These are phyloP conservation scores for Furnarius figulus DNA, from an alignment of 2,113 vertebrate genomes.

Conservation along the genomic window DNA sequence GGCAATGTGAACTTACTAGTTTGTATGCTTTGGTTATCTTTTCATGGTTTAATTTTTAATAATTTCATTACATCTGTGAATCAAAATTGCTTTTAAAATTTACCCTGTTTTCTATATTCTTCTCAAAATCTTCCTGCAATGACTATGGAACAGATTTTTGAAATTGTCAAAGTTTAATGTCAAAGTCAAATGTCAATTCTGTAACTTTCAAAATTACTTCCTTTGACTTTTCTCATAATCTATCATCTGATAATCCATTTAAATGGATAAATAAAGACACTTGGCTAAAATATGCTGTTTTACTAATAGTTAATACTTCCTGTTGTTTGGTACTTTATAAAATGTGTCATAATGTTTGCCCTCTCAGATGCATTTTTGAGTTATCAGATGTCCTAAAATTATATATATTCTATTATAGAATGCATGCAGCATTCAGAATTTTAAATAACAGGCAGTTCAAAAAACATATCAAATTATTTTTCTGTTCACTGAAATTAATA, in stretches of 20 bases:
- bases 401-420: not conserved
- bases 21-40: not conserved
- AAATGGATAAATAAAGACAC: not conserved
- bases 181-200: not conserved
- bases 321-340: not conserved
- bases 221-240: not conserved
- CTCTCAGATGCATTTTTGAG: not conserved
- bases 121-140: not conserved
- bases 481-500: not conserved
- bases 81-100: not conserved
- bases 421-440: not conserved
- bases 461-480: not conserved
- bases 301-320: not conserved
- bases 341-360: not conserved
- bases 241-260: not conserved
- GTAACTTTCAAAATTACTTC: not conserved
- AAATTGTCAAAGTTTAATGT: not conserved
- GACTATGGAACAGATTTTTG: not conserved
- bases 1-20: not conserved
- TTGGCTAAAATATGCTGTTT: not conserved
- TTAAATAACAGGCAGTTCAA: not conserved
- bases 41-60: not conserved
- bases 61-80: not conserved
- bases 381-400: not conserved
- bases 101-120: not conserved